These are phyloP conservation scores for Thumatha senex DNA, from an alignment of 2,888 invertebrate genomes.

Conservation along the genomic window DNA sequence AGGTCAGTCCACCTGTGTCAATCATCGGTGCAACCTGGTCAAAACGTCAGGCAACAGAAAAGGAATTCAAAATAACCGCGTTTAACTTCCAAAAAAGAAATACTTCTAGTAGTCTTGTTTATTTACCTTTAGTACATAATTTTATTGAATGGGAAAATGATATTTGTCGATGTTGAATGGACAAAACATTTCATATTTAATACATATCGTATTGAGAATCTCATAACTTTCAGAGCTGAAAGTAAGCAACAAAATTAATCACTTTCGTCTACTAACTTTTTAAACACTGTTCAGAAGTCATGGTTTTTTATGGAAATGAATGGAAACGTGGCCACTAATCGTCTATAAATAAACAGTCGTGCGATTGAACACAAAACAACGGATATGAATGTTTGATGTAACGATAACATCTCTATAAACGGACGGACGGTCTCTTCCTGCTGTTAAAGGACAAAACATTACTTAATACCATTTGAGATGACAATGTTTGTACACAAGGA, in stretches of 20 bases:
- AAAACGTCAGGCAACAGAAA: no score
- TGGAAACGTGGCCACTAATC: constrained; percentile 24
- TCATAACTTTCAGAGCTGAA: constrained; percentile 54
- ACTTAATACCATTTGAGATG: constrained; percentile 42
- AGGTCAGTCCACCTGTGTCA: no score
- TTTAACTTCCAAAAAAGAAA: no score
- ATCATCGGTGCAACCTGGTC: no score
- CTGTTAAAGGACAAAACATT: constrained; percentile 38
- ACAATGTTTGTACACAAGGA: constrained; percentile 52
- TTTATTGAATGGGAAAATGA: no score
- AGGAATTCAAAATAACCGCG: no score
- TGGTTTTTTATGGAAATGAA: constrained; percentile 28
- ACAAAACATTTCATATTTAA: no score
- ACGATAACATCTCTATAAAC: constrained; percentile 43
- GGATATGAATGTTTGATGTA: constrained; percentile 47
- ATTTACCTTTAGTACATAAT: no score
- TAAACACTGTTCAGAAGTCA: constrained; percentile 23
- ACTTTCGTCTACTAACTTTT: constrained; percentile 23
- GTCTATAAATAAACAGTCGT: constrained; percentile 29
- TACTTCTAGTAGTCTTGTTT: no score
- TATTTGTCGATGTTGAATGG: no score
- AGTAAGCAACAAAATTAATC: constrained; percentile 48
- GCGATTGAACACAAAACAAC: constrained; percentile 34
- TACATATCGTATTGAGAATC: no score
- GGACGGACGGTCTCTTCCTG: constrained; percentile 51